A percentile compares a stretch with the other conserved stretches of the same genome.
These are phyloP conservation scores for Dendronephthya gigantea DNA, from an alignment of 64 coral and sea anemone species.

Conservation along the genomic window DNA sequence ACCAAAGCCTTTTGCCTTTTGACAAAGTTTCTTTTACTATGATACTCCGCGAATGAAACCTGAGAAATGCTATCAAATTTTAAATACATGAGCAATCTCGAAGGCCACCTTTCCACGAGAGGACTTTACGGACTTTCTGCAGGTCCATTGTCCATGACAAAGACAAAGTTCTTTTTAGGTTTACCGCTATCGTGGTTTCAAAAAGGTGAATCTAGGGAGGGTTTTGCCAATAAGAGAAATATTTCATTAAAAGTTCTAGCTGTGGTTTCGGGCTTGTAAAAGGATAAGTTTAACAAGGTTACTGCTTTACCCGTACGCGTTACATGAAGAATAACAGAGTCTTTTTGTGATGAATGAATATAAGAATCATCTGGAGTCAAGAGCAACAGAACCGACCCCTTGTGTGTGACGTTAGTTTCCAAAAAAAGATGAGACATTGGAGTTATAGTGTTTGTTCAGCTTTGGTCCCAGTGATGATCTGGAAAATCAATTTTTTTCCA, in stretches of 20 bases:
- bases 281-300: conserved; percentile 8
- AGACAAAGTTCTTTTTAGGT: conserved; percentile 14
- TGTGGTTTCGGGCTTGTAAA: conserved; percentile 30
- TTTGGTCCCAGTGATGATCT: conserved; percentile 33
- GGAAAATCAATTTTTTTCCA: conserved; percentile 25
- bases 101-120: neutral
- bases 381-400: too few species aligned
- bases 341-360: neutral
- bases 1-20: conserved; percentile 28
- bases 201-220: conserved; percentile 22
- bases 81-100: neutral
- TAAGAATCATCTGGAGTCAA: too few species aligned
- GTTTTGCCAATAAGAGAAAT: conserved; percentile 10
- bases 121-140: neutral
- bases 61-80: conserved; percentile 27
- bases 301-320: conserved; percentile 9
- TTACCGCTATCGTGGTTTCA: conserved; percentile 12
- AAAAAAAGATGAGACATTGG: conserved; percentile 44
- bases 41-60: conserved; percentile 44
- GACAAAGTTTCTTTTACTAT: conserved; percentile 40
- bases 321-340: neutral
- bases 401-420: conserved; percentile 10
- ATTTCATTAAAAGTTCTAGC: conserved; percentile 37
- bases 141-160: too few species aligned
- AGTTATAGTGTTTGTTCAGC: conserved; percentile 14